Conservation (phyloP, 2,797 vertebrate species). For the Hybognathus amarus region DNA sequence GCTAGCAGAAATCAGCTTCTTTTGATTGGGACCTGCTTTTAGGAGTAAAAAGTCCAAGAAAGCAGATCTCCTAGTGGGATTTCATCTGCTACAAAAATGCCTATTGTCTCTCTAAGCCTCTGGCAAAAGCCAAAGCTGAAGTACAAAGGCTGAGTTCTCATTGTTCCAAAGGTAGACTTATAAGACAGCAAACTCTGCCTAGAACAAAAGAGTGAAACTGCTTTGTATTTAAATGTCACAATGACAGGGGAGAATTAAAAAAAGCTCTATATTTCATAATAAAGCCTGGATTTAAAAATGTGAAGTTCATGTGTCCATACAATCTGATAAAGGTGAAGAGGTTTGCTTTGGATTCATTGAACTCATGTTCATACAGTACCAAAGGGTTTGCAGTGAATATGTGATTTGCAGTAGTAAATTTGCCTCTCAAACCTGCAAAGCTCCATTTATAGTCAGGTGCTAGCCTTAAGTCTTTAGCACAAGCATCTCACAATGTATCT, state of each 20-base stretch:
- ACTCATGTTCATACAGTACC: not conserved
- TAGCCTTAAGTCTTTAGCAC: not conserved
- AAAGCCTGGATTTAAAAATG: not conserved
- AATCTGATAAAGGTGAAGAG: not conserved
- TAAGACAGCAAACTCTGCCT: slow-evolving; percentile 15
- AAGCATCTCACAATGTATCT: not conserved
- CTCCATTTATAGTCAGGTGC: not conserved
- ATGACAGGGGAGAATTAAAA: slow-evolving; percentile 7
- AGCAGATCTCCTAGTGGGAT: slow-evolving; percentile 47
- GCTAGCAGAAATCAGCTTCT: slow-evolving; percentile 41
- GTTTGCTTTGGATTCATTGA: not conserved
- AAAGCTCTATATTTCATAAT: not conserved
- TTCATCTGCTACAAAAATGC: slow-evolving; percentile 34
- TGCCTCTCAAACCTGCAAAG: not conserved
- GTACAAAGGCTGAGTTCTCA: slow-evolving; percentile 29
- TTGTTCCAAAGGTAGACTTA: slow-evolving; percentile 40
- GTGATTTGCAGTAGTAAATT: not conserved
- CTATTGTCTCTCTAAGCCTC: slow-evolving; percentile 52
- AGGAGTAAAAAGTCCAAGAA: slow-evolving; percentile 42
- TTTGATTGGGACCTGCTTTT: slow-evolving; percentile 51
- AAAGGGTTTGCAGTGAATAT: not conserved
- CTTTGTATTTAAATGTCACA: slow-evolving; percentile 40
- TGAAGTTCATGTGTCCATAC: not conserved
- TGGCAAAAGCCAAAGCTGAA: slow-evolving; percentile 40
- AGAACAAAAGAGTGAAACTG: slow-evolving; percentile 30